Conservation (phyloP, 1,140 invertebrate species). For the Epicauta chinensis region DNA sequence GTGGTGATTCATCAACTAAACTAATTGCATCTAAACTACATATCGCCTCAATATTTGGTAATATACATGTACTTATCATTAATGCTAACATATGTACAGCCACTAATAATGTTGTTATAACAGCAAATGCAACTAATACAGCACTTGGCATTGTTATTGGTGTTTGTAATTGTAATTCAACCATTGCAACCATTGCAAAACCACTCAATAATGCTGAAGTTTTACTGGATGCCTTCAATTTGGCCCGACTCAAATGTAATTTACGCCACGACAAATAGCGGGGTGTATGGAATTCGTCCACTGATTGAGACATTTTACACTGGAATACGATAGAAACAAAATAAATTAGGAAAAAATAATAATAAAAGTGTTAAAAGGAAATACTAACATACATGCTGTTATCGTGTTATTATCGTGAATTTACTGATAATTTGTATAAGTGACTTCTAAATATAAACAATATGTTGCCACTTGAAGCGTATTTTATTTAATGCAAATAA, state of each 20-base stretch:
- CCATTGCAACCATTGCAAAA: constrained; percentile 98
- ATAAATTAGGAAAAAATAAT: no score
- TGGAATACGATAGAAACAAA: constrained; percentile 33
- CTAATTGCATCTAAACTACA: constrained; percentile 80
- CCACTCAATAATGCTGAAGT: constrained; percentile 94
- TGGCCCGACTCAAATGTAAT: constrained; percentile 85
- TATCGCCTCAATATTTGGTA: constrained; percentile 88
- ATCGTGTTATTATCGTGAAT: no score
- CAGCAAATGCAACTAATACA: constrained; percentile 87
- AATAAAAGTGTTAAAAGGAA: no score
- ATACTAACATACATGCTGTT: no score
- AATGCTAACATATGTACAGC: constrained; percentile 96
- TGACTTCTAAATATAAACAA: no score
- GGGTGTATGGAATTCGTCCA: constrained; percentile 73
- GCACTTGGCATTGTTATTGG: constrained; percentile 51
- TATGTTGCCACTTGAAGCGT: no score
- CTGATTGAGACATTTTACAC: constrained; percentile 59
- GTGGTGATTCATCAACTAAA: constrained; percentile 79
- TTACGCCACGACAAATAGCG: constrained; percentile 85
- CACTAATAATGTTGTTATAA: constrained; percentile 93
- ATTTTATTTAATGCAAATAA: no score
- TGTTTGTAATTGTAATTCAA: constrained; percentile 36
- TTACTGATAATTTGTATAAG: no score
- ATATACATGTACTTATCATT: constrained; percentile 98
- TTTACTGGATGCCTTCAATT: constrained; percentile 93